Evolutionary conservation across 2,797 vertebrate genomes (phyloP).

Genomic region (Taeniopygia guttata): DNA sequence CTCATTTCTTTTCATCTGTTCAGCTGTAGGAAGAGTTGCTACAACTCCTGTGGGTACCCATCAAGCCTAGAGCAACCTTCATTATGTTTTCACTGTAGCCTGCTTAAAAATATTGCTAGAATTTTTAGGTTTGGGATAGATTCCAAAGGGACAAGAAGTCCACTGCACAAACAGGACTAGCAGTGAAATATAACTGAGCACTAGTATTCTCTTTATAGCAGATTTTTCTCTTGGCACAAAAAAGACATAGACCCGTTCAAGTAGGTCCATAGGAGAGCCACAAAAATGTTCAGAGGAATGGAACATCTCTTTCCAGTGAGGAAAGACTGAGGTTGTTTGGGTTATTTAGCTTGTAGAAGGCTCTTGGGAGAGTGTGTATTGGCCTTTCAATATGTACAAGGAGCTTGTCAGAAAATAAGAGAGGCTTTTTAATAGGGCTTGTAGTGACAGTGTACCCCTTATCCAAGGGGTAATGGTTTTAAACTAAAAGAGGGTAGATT

Average conservation of each 20-base stretch:
- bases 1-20: background rate
- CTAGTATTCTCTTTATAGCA: background rate
- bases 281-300: background rate
- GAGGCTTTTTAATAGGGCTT: background rate
- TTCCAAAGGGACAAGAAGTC: background rate
- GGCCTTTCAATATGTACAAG: background rate
- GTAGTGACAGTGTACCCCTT: too few species aligned
- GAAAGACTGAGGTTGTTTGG: background rate
- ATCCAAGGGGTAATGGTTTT: background rate
- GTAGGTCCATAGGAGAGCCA: background rate
- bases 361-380: background rate
- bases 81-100: background rate
- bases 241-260: background rate
- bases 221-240: background rate
- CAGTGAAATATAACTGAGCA: background rate
- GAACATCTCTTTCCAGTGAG: background rate
- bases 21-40: background rate
- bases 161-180: background rate
- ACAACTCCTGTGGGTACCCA: background rate
- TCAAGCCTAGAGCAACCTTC: background rate
- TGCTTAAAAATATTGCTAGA: background rate
- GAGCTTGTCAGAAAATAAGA: background rate
- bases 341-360: background rate
- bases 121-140: background rate
- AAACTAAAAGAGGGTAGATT: background rate